A percentile compares a stretch with the other conserved stretches of the same genome.
Conservation (phyloP, 2,797 vertebrate genomes). For the Sebastes iracundus region DNA sequence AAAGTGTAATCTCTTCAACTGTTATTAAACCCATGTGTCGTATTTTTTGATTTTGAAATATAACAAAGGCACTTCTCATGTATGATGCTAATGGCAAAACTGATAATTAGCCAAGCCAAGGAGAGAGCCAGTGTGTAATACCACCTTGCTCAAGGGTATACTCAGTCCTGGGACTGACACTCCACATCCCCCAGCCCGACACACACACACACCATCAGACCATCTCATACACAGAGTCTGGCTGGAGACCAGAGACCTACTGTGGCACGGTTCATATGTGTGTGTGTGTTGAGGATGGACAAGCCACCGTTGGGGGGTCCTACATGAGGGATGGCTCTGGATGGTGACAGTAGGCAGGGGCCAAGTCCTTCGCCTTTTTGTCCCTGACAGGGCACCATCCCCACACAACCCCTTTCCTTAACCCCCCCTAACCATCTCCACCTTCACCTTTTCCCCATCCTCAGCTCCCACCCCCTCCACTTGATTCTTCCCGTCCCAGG, state of each 20-base stretch:
- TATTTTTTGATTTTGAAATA: neutral
- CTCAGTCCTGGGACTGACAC: constrained; percentile 32
- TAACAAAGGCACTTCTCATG: neutral
- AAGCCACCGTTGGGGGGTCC: constrained; percentile 36
- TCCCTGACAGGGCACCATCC: constrained; percentile 61
- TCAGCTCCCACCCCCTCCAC: neutral
- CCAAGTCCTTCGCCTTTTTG: constrained; percentile 65
- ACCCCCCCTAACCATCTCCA: neutral
- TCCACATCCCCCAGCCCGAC: constrained; percentile 13
- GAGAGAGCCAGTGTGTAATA: constrained; percentile 6
- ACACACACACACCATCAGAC: neutral
- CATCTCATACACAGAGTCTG: constrained; percentile 18
- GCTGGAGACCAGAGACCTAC: constrained; percentile 47
- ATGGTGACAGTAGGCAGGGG: constrained; percentile 38
- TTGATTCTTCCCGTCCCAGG: neutral
- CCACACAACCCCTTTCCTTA: neutral
- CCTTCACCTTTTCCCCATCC: neutral
- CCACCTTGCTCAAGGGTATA: constrained; percentile 73
- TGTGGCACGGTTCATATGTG: constrained; percentile 13
- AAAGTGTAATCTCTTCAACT: neutral
- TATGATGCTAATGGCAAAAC: neutral
- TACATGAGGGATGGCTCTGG: constrained; percentile 66
- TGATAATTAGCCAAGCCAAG: constrained; percentile 1
- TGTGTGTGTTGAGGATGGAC: constrained; percentile 28
- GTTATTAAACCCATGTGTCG: neutral